Conservation (phyloP, 2,113 vertebrate species). For the Ellobius talpinus region DNA sequence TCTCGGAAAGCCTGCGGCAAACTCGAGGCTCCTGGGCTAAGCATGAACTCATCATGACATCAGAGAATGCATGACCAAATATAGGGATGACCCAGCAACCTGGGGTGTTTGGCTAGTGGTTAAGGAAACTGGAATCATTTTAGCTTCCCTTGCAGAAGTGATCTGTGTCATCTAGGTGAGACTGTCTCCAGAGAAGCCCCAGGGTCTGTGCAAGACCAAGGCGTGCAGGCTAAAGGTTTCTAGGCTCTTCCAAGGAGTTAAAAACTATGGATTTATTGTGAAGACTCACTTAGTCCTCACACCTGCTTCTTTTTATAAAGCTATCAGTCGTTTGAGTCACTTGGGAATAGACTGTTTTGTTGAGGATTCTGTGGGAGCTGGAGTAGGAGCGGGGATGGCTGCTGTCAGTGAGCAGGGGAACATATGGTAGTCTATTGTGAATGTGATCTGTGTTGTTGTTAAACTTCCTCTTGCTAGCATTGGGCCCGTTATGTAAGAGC, state of each 20-base stretch:
- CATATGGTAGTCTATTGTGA: conserved; percentile 83
- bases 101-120: neutral
- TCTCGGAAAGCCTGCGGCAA: neutral
- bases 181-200: neutral
- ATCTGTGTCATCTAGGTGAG: neutral
- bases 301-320: conserved; percentile 63
- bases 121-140: neutral
- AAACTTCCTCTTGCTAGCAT: conserved; percentile 80
- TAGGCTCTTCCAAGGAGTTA: neutral
- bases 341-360: conserved; percentile 77
- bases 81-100: neutral
- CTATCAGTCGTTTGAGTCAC: conserved; percentile 68
- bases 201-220: neutral
- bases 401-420: conserved; percentile 74
- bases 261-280: conserved; percentile 46
- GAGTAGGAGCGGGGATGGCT: conserved; percentile 74
- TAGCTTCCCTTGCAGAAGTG: neutral
- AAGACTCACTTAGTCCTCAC: neutral
- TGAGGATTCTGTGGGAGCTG: conserved; percentile 67
- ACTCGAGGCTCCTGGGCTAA: neutral
- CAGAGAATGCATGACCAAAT: neutral
- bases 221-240: neutral
- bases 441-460: conserved; percentile 82
- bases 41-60: neutral
- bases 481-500: conserved; percentile 79